Conservation (phyloP, 2,797 vertebrate species). For the Tamandua tetradactyla region DNA sequence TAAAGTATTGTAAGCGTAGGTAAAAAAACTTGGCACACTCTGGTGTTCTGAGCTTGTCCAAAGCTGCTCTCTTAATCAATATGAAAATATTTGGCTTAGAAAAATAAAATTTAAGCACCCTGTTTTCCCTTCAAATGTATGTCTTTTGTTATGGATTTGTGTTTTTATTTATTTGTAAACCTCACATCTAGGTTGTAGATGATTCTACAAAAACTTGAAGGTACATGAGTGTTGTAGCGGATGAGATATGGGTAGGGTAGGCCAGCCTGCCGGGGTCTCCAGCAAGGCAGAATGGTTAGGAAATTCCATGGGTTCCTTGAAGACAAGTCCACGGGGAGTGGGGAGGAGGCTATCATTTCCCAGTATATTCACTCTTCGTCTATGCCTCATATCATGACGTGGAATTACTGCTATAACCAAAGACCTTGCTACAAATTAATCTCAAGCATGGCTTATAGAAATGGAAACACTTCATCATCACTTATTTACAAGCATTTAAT, state of each 20-base stretch:
- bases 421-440: not conserved
- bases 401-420: not conserved
- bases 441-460: not conserved
- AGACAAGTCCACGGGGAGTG: not conserved
- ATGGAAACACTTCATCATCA: not conserved
- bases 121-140: not conserved
- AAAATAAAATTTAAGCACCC: not conserved
- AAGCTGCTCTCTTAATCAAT: not conserved
- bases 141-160: not conserved
- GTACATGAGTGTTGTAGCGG: not conserved
- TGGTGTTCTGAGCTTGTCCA: not conserved
- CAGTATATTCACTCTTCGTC: not conserved
- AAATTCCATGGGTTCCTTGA: not conserved
- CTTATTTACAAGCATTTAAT: not conserved
- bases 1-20: not conserved
- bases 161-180: not conserved
- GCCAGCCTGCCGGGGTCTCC: not conserved
- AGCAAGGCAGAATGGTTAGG: not conserved
- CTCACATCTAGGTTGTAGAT: not conserved
- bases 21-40: not conserved
- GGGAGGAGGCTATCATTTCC: too few species aligned
- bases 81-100: not conserved
- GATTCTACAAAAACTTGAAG: not conserved
- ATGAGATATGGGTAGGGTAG: accelerated
- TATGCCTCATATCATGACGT: not conserved